phyloP scores from a whole-genome alignment of 2,797 vertebrate genomes.

The Typhlichthys subterraneus region DNA sequence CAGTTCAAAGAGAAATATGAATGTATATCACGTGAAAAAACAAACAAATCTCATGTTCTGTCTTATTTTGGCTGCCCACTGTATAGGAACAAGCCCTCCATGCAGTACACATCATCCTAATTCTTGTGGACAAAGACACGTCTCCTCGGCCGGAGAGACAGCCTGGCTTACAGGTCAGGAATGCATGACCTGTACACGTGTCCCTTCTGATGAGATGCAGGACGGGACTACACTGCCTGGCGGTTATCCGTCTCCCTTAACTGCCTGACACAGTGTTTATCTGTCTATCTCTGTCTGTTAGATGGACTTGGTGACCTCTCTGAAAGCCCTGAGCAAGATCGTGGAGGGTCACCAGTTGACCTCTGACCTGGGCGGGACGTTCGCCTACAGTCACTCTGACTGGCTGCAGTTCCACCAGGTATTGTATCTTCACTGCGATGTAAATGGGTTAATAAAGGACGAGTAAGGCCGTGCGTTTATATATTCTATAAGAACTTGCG shows the following conservation, averaged over 20 bases:
- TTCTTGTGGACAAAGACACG: conserved; percentile 87
- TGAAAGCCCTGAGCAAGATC: conserved; percentile 85
- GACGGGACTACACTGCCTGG: neutral
- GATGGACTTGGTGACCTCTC: conserved; percentile 88
- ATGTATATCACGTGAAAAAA: neutral
- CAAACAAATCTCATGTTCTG: neutral
- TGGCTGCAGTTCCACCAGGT: conserved; percentile 96
- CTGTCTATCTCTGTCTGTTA: conserved; percentile 45
- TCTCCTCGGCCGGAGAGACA: conserved; percentile 77
- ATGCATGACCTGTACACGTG: neutral
- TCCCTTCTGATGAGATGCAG: neutral
- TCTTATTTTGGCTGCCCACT: conserved; percentile 1
- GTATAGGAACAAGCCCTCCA: conserved; percentile 78
- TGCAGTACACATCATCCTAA: conserved; percentile 77
- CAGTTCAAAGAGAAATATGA: neutral
- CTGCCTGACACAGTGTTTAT: conserved; percentile 2
- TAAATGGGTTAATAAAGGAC: too few species aligned
- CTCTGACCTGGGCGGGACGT: conserved; percentile 83
- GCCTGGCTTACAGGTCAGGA: conserved; percentile 84
- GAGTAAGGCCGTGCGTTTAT: too few species aligned
- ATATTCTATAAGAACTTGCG: too few species aligned
- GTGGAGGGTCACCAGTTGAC: conserved; percentile 88
- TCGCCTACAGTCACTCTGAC: conserved; percentile 86
- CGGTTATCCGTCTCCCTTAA: neutral
- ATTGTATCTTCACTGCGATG: conserved; percentile 15